Evolutionary conservation across 1,140 invertebrate species (phyloP), one percentile per base, ranked within the genome.

Genomic region (Lysiphlebus fabarum): DNA sequence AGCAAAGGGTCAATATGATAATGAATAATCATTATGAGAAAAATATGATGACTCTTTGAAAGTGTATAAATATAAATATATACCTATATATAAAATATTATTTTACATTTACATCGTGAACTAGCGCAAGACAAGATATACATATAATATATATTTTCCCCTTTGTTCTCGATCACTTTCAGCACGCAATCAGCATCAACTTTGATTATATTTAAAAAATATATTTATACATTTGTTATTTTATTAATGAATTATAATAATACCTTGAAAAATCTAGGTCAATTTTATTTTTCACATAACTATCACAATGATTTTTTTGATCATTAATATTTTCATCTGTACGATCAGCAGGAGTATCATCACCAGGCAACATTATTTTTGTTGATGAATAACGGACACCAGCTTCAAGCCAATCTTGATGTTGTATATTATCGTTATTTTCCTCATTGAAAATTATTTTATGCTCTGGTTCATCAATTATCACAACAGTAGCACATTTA

Each of bases 201-300:
- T 37, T 6, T 36, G 14, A 11, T 11, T 10, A 11, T 45, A 7
- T n/a, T 45, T n/a, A 9, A 45, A 11, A 7, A 1, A 9, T n/a
- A 11, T n/a, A 45, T n/a, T 12, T 11, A 44, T 7, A 45, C 43
- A 45, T 14, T 12, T 45, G 1, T n/a, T 51, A 26, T 26, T 7
- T 41, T 41, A 11, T 41, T 41, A 11, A 11, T 41, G 40, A n/a
- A n/a, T n/a, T 41, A n/a, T 12, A 12, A 4, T 11, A 36, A 60
- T 78, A 80, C 78, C 78, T 79, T 66, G 75, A 71, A 68, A 76
- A 73, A 70, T 80, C 72, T 63, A 76, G 70, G 65, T 74, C 68
- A 65, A 59, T 65, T 61, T 49, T 53, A 69, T 70, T 64, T 65
- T 65, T 38, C n/a, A 51, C 45, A 6, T 66, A 40, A 26, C 59